Evolutionary conservation across 2,113 vertebrate species (phyloP).

Genomic region (Calyptommatus sinebrachiatus): DNA sequence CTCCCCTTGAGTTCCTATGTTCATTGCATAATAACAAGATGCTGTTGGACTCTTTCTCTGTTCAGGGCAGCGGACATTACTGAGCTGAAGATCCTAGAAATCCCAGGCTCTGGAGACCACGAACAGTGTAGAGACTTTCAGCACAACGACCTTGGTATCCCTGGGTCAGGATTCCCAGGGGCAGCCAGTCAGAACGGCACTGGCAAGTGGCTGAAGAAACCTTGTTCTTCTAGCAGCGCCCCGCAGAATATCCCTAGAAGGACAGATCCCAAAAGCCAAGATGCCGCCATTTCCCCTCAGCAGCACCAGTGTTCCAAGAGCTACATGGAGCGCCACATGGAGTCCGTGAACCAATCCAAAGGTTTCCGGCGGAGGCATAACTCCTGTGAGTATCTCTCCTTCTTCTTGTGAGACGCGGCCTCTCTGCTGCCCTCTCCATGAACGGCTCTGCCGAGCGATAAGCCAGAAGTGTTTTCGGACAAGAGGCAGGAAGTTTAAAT

Average conservation of each 20-base stretch:
- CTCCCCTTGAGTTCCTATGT: no score
- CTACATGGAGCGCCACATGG: slow-evolving; percentile 86
- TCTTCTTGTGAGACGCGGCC: no score
- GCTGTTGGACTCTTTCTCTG: background rate
- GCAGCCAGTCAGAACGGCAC: slow-evolving; percentile 73
- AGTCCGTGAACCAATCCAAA: slow-evolving; percentile 82
- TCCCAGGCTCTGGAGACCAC: slow-evolving; percentile 70
- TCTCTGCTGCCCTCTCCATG: background rate
- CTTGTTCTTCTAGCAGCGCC: slow-evolving; percentile 67
- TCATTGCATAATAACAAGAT: no score
- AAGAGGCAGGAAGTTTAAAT: accelerated
- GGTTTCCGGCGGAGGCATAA: slow-evolving; percentile 92
- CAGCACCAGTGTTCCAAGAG: slow-evolving; percentile 91
- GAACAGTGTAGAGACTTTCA: slow-evolving; percentile 64
- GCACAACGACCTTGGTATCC: slow-evolving; percentile 51
- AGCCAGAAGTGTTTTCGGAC: background rate
- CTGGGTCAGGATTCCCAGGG: slow-evolving; percentile 62
- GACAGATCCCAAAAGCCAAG: slow-evolving; percentile 73
- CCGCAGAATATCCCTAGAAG: slow-evolving; percentile 84
- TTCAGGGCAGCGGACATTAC: slow-evolving; percentile 95
- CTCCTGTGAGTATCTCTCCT: slow-evolving; percentile 90
- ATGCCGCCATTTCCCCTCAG: slow-evolving; percentile 71
- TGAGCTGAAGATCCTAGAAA: slow-evolving; percentile 93
- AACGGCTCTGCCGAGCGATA: background rate
- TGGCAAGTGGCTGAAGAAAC: slow-evolving; percentile 69